Base-by-base conservation (phyloP, 1,140 invertebrate species). In the Archivesica marissinica region DNA sequence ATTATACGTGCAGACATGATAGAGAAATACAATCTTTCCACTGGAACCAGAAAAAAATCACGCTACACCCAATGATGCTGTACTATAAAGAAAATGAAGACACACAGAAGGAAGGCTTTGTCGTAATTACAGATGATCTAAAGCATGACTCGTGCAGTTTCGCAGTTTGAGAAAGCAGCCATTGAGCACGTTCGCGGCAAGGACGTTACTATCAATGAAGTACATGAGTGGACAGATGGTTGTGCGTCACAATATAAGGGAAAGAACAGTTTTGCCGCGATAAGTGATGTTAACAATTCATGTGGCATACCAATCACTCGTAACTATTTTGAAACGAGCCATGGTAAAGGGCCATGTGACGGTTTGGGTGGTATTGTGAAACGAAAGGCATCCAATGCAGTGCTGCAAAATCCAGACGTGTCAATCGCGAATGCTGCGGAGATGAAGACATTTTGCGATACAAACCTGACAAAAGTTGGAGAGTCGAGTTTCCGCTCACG, bases 201-300 rank as follows among this genome's bases (percentile, higher is more conserved):
- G 11, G 61, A 17, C 38, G 7, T 33, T 11, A 33, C 13, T 17
- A 23, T 66, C 11, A 66, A 66, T 33, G 28, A 11, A 11, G 23
- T 66, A 35, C 61, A 66, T 33, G 4, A 66, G 61, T 66, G 6
- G 61, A 66, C n/a, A 33, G 61, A 66, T n/a, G 61, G 61, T 9
- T 66, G 61, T 15, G 35, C 61, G 7, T 9, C 6, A 9, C 61
- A 66, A 35, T 66, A 30, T 11, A 66, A 66, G 35, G 28, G 61
- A 6, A 39, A 23, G 23, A 9, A 30, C 11, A 35, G 28, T n/a
- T 66, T 66, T 38, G n/a, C 61, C n/a, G 61, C 0, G 6, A 66
- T 39, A 9, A 66, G 7, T 35, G 28, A 30, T 1, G n/a, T 0
- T 35, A n/a, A n/a, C n/a, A n/a, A n/a, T n/a, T n/a, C n/a, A n/a